Evolutionary conservation across 2,113 vertebrate species (phyloP).

Genomic region (Sitta europaea): DNA sequence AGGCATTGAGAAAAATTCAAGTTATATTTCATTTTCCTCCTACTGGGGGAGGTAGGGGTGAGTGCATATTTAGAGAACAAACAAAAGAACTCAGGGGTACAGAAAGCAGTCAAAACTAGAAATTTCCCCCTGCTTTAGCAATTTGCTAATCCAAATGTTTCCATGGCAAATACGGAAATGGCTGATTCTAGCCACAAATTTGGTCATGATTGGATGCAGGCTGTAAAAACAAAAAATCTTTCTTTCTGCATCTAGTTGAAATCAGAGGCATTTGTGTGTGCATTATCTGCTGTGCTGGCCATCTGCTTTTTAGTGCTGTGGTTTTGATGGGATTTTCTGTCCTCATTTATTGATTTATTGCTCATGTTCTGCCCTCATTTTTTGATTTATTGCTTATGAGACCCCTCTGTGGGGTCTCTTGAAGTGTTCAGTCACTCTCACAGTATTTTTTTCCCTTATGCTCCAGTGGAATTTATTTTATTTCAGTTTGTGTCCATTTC

Average conservation of each 20-base stretch:
- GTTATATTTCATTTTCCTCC: not conserved
- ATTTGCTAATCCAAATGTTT: not conserved
- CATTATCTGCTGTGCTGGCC: not conserved
- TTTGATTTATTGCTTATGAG: not conserved
- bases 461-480: not conserved
- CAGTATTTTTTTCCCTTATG: not conserved
- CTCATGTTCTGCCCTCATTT: not conserved
- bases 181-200: not conserved
- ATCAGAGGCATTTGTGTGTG: not conserved
- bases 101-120: not conserved
- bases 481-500: not conserved
- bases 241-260: not conserved
- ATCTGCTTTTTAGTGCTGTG: not conserved
- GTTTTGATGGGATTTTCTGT: not conserved
- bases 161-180: constrained; percentile 1
- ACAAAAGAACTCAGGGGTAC: not conserved
- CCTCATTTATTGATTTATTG: not conserved
- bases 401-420: not conserved
- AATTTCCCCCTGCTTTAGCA: not conserved
- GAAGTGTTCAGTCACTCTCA: not conserved
- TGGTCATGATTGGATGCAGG: not conserved
- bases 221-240: not conserved
- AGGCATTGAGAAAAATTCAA: not conserved
- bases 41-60: too few relatives aligned
- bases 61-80: not conserved